Base-by-base conservation (phyloP, 2,113 vertebrate genomes). In the Pelobates fuscus region DNA sequence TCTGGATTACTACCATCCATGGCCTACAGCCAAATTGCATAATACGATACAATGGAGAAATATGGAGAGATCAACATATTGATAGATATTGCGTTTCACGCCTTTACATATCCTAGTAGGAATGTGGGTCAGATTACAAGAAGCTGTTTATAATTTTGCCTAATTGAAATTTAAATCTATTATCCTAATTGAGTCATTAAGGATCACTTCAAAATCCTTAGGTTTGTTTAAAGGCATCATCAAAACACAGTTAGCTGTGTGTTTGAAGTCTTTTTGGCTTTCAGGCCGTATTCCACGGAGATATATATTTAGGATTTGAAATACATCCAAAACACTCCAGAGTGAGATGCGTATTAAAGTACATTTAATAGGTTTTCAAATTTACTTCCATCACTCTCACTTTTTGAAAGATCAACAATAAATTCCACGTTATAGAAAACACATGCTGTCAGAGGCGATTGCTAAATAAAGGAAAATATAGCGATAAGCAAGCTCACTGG, bases 321-420 rank as follows among this genome's bases (percentile, higher is more conserved):
- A 18, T 30, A 29, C 17, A 61, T 61, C 25, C 59, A 61, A 29
- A 61, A 7, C 59, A 30, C 1, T 61, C 59, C 10, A n/a, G 59
- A 27, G 18, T 61, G 11, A 18, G 18, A 55, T 55, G 21, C 18
- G 30, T 68, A n/a, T 21, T 15, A 30, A 43, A 17, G 62, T 23
- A 65, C 37, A 65, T 24, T 23, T 65, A 43, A 65, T 65, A 65
- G 32, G 12, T 43, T 65, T 65, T 61, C 21, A 25, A 65, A 65
- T 65, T 43, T 65, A 65, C 61, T 63, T 63, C 61, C 61, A 37
- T 63, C 61, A 44, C 32, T 44, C 62, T 44, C 32, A 65, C 62
- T 43, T 65, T 37, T 10, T 63, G n/a, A 24, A 65, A 43, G 62
- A 65, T 43, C 20, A 44, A 65, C 62, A 65, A 37, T 26, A 64